Base-by-base conservation (phyloP, 37 sponge, comb jelly and placozoan species). In the Eunapius fragilis region DNA sequence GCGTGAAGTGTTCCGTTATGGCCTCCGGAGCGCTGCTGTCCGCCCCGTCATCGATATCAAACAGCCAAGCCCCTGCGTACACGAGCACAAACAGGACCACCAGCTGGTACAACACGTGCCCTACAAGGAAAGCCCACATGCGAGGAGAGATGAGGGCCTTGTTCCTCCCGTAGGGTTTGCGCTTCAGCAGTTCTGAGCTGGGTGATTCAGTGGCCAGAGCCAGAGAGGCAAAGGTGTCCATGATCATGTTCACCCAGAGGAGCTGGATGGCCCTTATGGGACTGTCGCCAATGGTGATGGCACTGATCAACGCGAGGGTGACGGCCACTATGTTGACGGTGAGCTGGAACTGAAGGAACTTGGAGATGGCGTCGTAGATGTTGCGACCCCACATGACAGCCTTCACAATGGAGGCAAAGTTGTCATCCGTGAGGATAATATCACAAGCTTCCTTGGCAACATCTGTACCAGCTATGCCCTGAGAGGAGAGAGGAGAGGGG, bases 321-420 rank as follows among this genome's bases (percentile, higher is more conserved):
- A 95, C 95, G 31, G 95, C 95, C 22, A 92, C 92, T n/a, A 95
- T 87, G 84, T 95, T 95, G 72, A 95, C 95, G 0, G 95, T 95
- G 37, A 95, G 82, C 78, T 95, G 95, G 78, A 95, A 95, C 84
- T 95, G 95, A 23, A 95, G 78, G 88, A 95, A 95, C 71, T 95
- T 95, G 32, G 95, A 92, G 45, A 95, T 93, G 67, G 84, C 67
- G 70, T 95, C 95, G 48, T 95, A 95, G 0, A 95, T 92, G 68
- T 95, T 95, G 26, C 95, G 84, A 17, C 95, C 95, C 95, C 95
- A 95, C 89, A 87, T 95, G 71, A 92, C 90, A 35, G 95, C 95
- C 84, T 95, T 92, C 68, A 95, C 95, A 34, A 95, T 95, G 80
- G 84, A 82, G 74, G 92, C 81, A 80, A 95, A 95, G 86, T 95